Conservation (phyloP, 2,888 invertebrate genomes). For the Brachypalpus laphriformis region DNA sequence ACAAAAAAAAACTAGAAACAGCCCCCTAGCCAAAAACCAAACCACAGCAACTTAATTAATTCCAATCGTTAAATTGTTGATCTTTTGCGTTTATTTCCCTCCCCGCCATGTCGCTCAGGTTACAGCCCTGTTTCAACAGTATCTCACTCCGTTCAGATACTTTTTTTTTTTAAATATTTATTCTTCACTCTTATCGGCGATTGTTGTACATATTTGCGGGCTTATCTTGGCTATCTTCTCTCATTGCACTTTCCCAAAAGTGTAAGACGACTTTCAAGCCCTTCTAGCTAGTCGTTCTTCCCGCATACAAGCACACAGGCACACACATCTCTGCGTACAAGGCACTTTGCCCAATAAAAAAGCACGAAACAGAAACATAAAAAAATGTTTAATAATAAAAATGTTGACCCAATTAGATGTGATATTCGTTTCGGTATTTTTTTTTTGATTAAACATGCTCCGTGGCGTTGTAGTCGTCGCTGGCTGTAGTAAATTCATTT, state of each 20-base stretch:
- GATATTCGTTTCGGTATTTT: slow-evolving; percentile 64
- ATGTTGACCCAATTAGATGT: slow-evolving; percentile 67
- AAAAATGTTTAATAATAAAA: slow-evolving; percentile 60
- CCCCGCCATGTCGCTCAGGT: background rate
- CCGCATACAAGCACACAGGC: background rate
- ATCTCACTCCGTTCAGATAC: background rate
- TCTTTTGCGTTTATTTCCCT: background rate
- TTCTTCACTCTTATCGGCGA: slow-evolving; percentile 16
- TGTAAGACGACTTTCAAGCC: slow-evolving; percentile 11
- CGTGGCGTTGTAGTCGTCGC: background rate
- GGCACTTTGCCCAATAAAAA: slow-evolving; percentile 39
- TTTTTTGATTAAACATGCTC: slow-evolving; percentile 58
- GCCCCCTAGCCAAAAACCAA: background rate
- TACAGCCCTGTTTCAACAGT: slow-evolving; percentile 5
- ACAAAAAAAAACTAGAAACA: background rate
- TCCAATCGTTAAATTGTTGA: background rate
- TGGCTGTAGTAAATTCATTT: slow-evolving; percentile 44
- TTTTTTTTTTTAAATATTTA: slow-evolving; percentile 25
- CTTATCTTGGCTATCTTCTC: slow-evolving; percentile 53
- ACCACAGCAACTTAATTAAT: background rate
- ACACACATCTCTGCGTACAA: slow-evolving; percentile 25
- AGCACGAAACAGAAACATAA: background rate
- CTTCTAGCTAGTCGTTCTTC: slow-evolving; percentile 6
- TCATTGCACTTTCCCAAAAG: slow-evolving; percentile 38
- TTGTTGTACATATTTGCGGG: slow-evolving; percentile 36